Evolutionary conservation across 1,140 invertebrate genomes (phyloP), one percentile per base, ranked within the genome.

Genomic region (Eufriesea mexicana): DNA sequence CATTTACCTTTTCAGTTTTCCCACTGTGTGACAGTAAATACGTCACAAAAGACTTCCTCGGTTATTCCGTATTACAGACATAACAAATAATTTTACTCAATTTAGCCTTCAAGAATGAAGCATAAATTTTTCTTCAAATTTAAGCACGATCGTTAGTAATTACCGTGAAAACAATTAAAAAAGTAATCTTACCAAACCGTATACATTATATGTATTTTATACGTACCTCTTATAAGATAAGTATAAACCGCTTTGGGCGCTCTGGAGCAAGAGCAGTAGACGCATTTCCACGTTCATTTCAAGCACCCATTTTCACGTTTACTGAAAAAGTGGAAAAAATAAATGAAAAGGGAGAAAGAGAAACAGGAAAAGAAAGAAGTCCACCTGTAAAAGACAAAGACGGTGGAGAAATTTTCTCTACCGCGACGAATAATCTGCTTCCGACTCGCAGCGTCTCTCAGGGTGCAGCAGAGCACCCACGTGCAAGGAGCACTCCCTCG

Each of bases 401-500:
- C 35, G 10, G 23, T 20, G 28, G 0, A 35, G 28, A 54, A 72
- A 54, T 28, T 18, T 54, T 18, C 25, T n/a, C 28, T 35, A 16
- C 14, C 9, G 20, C 49, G 49, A 72, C 23, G 42, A 55, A 72
- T 54, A 55, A 72, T 72, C 70, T n/a, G n/a, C 20, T 72, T 55
- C 2, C 5, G 23, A 10, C 5, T 25, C 7, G 25, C 16, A 20
- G 28, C 25, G 20, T 51, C 20, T 72, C 20, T 7, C 28, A 10
- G 10, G 28, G 18, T 28, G 49, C 49, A 4, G 9, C n/a, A 49
- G 47, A 75, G n/a, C 35, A 23, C 1, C 12, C 10, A 5, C 7
- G 14, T 12, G 7, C 68, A 59, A 72, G 35, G 71, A 54, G 57
- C 77, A 23, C 5, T 16, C 57, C 49, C 54, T 54, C 28, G 28